A percentile compares a stretch with the other conserved stretches of the same genome.
These are phyloP conservation scores for Xyrichtys novacula DNA, from an alignment of 2,797 vertebrate genomes.

Conservation along the genomic window DNA sequence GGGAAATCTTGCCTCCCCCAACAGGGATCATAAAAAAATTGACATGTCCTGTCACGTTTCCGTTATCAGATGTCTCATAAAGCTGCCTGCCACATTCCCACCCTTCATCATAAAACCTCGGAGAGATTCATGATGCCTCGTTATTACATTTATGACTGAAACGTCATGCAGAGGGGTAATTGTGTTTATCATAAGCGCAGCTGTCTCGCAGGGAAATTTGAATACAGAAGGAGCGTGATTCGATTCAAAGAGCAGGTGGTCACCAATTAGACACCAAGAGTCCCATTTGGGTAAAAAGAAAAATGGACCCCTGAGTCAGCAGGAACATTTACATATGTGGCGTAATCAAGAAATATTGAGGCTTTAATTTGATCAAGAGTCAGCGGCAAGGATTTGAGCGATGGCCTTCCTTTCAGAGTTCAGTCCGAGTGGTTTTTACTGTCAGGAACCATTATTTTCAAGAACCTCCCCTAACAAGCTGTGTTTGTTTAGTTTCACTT, in stretches of 20 bases:
- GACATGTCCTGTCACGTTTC: slow-evolving; percentile 21
- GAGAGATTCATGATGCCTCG: slow-evolving; percentile 58
- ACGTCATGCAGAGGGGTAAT: slow-evolving; percentile 60
- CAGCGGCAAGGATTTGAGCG: slow-evolving; percentile 7
- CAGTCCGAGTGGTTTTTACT: background rate
- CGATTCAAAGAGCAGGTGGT: slow-evolving; percentile 77
- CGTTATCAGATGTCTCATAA: slow-evolving; percentile 29
- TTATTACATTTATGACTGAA: slow-evolving; percentile 45
- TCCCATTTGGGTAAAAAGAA: slow-evolving; percentile 61
- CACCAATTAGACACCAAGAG: slow-evolving; percentile 70
- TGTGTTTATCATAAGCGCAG: slow-evolving; percentile 72
- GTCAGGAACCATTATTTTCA: background rate
- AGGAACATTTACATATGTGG: slow-evolving; percentile 40
- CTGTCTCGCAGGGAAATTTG: slow-evolving; percentile 59
- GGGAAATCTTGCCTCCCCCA: slow-evolving; percentile 4
- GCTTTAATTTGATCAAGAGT: slow-evolving; percentile 62
- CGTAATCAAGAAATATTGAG: slow-evolving; percentile 76
- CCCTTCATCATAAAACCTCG: slow-evolving; percentile 64
- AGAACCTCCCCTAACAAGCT: slow-evolving; percentile 2
- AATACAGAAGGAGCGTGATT: slow-evolving; percentile 61
- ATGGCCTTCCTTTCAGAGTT: slow-evolving; percentile 1
- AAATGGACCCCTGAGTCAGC: slow-evolving; percentile 68
- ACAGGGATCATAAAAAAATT: slow-evolving; percentile 16
- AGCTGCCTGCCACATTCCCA: slow-evolving; percentile 26
- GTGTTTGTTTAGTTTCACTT: slow-evolving; percentile 25